Evolutionary conservation across 2,113 vertebrate genomes (phyloP), one percentile per base, ranked within the genome.

Genomic region (Thomomys bottae): DNA sequence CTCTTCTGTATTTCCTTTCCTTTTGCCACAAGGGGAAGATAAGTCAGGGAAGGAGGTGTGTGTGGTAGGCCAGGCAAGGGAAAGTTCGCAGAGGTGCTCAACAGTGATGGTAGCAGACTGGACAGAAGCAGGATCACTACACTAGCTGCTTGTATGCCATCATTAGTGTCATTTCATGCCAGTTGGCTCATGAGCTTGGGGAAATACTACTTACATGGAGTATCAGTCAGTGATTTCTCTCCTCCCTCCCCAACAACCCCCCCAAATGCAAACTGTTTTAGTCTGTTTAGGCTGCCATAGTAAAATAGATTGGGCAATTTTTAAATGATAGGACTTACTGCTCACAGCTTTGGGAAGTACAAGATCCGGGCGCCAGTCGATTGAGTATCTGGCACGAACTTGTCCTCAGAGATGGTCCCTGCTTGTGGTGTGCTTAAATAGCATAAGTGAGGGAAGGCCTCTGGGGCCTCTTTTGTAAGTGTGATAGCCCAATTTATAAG

Each of bases 221-320:
- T 26, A 30, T 0, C 28, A 26, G 42, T 82, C 17, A 54, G 36
- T 15, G 30, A 61, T n/a, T 61, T 92, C 76, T 57, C 49, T 15
- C 49, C 17, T 4, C 49, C 17, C 49, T 54, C 12, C 49, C 49
- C 49, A n/a, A n/a, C 17, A 54, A 20, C 49, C 45, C 11, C 45
- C 45, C n/a, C 83, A 86, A 84, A 77, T 49, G 54, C 64, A 72
- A 49, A 70, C 63, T 67, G 36, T 76, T 82, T 70, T 73, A 72
- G 57, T 8, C 40, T 20, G 17, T 45, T n/a, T 59, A 10, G 26
- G 66, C 1, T 70, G 78, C 78, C 30, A 11, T 18, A 76, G 14
- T 26, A 45, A 63, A 70, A 26, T 36, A 26, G 45, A 75, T 6
- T 24, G 18, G 45, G 12, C 49, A 75, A 32, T 67, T 76, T 36